A percentile compares a stretch with the other conserved stretches of the same genome.
Evolutionary conservation across 2,888 invertebrate genomes (phyloP).

Genomic region (Sturmia bella): DNA sequence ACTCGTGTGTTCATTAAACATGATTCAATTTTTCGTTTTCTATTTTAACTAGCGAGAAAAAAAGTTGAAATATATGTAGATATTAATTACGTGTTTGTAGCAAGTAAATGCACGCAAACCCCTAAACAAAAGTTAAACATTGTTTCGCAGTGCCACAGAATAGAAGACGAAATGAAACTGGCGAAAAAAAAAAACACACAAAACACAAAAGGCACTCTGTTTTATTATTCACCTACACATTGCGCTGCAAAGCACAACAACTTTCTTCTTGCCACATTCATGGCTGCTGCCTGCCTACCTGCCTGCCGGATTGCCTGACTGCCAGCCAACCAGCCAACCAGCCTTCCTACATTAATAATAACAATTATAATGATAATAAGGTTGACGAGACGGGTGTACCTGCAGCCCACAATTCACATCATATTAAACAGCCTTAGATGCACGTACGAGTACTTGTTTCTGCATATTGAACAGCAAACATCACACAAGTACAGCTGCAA

Average conservation of each 20-base stretch:
- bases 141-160: constrained; percentile 37
- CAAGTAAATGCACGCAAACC: constrained; percentile 62
- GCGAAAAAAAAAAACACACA: background rate
- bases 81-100: constrained; percentile 50
- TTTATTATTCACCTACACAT: constrained; percentile 45
- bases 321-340: constrained; percentile 12
- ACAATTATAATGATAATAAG: constrained; percentile 52
- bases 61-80: background rate
- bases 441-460: constrained; percentile 41
- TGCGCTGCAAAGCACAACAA: constrained; percentile 16
- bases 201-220: constrained; percentile 11
- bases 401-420: constrained; percentile 53
- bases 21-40: constrained; percentile 46
- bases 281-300: constrained; percentile 5
- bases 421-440: constrained; percentile 21
- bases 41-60: background rate
- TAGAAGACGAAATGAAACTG: constrained; percentile 8
- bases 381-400: constrained; percentile 55
- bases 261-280: constrained; percentile 36
- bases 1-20: constrained; percentile 61
- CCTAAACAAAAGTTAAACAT: constrained; percentile 50
- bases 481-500: constrained; percentile 24
- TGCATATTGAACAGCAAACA: constrained; percentile 31
- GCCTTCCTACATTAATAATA: constrained; percentile 45
- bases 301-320: constrained; percentile 17